phyloP scores from a whole-genome alignment of 2,113 vertebrate genomes.

The Festucalex cinctus region DNA sequence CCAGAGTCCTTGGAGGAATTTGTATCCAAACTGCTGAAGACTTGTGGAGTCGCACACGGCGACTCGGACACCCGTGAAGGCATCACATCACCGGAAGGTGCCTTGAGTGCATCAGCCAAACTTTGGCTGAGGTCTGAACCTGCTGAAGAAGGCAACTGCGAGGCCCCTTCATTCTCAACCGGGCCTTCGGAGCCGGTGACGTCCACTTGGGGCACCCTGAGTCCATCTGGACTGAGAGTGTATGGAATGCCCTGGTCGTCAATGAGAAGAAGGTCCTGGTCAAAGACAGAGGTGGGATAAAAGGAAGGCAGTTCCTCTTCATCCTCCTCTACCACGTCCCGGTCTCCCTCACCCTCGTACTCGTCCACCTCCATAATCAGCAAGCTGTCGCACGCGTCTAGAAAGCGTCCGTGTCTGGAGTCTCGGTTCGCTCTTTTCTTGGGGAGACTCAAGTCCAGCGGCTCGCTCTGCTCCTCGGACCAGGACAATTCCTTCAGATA shows the following conservation, averaged over 20 bases:
- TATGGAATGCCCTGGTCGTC: conserved; percentile 77
- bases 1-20: conserved; percentile 15
- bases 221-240: conserved; percentile 67
- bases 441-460: conserved; percentile 73
- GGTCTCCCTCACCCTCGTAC: conserved; percentile 68
- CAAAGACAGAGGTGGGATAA: conserved; percentile 39
- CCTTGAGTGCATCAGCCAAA: conserved; percentile 34
- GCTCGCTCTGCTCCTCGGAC: conserved; percentile 57
- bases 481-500: conserved; percentile 15
- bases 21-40: conserved; percentile 11
- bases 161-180: conserved; percentile 4
- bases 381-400: conserved; percentile 59
- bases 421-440: conserved; percentile 51
- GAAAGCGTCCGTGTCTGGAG: conserved; percentile 37
- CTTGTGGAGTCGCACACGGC: background rate
- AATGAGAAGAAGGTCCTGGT: conserved; percentile 69
- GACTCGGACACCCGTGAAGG: conserved; percentile 25
- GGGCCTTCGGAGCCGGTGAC: conserved; percentile 22
- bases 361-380: conserved; percentile 78
- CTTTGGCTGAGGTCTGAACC: conserved; percentile 35
- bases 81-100: conserved; percentile 31
- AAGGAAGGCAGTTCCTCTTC: conserved; percentile 40
- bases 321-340: conserved; percentile 68
- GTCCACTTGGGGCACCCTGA: conserved; percentile 69
- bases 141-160: background rate